Evolutionary conservation across 2,888 invertebrate genomes (phyloP).

Genomic region (Allolobophora icterica): DNA sequence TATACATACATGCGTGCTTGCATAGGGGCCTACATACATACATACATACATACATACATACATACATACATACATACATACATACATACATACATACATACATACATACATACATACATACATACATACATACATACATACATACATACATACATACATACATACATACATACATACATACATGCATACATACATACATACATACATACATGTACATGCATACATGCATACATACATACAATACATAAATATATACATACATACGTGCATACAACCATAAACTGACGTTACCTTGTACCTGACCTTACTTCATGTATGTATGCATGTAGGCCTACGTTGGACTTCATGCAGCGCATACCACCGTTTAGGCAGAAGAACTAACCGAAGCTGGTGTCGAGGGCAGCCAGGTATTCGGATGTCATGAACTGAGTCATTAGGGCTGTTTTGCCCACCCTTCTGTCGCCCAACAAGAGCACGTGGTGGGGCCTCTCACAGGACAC

Average conservation of each 20-base stretch:
- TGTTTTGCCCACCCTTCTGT: conserved; percentile 40
- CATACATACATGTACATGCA: background rate
- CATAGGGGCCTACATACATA: conserved; percentile 1
- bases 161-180: background rate
- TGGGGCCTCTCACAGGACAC: conserved; percentile 34
- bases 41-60: conserved; percentile 21
- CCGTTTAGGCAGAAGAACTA: background rate
- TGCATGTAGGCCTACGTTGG: too few species aligned
- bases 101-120: background rate
- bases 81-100: too few species aligned
- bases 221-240: too few species aligned
- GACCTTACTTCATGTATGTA: too few species aligned
- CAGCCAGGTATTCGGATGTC: conserved; percentile 43
- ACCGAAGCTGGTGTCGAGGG: conserved; percentile 36
- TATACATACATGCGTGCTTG: background rate
- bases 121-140: background rate
- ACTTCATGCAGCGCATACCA: background rate
- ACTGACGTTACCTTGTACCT: too few species aligned
- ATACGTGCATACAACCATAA: background rate
- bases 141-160: background rate
- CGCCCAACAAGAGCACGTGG: conserved; percentile 39
- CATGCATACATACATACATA: background rate
- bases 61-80: background rate
- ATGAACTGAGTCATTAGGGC: conserved; percentile 41
- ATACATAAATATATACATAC: background rate